Evolutionary conservation across 2,888 invertebrate species (phyloP), one percentile per base, ranked within the genome.

Genomic region (Agrochola circellaris): DNA sequence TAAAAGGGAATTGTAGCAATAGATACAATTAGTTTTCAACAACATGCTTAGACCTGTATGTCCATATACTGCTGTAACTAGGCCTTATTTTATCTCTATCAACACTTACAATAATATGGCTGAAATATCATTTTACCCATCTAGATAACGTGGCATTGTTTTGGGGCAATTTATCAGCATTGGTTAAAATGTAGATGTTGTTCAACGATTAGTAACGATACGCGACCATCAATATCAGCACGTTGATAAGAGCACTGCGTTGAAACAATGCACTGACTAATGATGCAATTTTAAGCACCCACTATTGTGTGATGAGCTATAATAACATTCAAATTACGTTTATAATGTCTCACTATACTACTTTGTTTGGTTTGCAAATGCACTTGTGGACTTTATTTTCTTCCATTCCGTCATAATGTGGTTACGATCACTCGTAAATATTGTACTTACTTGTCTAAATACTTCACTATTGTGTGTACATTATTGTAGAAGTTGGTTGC

Each of bases 201-300:
- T 80, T 67, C 73, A 73, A 69, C 81, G 77, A 86, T 86, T 81
- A 77, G 69, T 62, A 42, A 61, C 81, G 84, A 82, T 84, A 87
- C 26, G 56, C 75, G 72, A 45, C 75, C 81, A 85, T 85, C 72
- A 75, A 82, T 84, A 84, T 87, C 66, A 64, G 72, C 69, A 56
- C 54, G 65, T 74, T 72, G 81, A 88, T 83, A 82, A 85, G 67
- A 70, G 54, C 48, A 66, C 65, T 68, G 74, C 73, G 82, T 83
- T 83, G 77, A 87, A 89, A 90, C 90, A 90, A 88, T 87, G 81
- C 85, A 75, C 73, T 85, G 83, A 85, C 82, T 87, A 84, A 90
- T 84, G 79, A 86, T 86, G 82, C 80, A 86, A 77, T 88, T 89
- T 85, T 78, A 82, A 82, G 75, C 71, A 79, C 58, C 60, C 20